Conservation (phyloP, 2,888 invertebrate species). For the Limnephilus auricula region DNA sequence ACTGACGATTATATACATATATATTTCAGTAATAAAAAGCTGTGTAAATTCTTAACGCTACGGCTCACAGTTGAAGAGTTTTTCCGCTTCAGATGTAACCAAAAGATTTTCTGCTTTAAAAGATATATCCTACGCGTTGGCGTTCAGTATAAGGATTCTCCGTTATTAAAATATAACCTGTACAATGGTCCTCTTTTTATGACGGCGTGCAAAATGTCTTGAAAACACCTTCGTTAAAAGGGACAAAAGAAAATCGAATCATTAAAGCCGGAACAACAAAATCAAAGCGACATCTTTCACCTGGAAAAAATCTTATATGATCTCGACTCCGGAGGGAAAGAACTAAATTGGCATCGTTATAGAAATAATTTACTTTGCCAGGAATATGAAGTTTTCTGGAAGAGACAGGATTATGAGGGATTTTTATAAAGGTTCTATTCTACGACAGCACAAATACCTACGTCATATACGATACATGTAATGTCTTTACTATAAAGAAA, state of each 20-base stretch:
- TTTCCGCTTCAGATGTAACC: background rate
- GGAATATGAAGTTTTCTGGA: slow-evolving; percentile 2
- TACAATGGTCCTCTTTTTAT: slow-evolving; percentile 6
- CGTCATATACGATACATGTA: background rate
- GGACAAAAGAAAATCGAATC: slow-evolving; percentile 2
- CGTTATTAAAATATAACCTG: background rate
- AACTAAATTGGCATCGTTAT: slow-evolving; percentile 65
- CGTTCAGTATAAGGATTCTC: background rate
- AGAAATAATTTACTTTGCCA: slow-evolving; percentile 35
- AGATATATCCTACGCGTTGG: background rate
- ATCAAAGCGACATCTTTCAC: slow-evolving; percentile 64
- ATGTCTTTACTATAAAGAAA: background rate
- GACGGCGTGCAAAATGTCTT: background rate
- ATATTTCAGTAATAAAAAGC: background rate
- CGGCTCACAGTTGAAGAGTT: background rate
- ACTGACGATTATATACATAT: too few relatives aligned
- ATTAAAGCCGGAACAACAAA: slow-evolving; percentile 38
- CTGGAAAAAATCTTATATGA: slow-evolving; percentile 48
- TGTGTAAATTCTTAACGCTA: background rate
- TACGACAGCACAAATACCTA: background rate
- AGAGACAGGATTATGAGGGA: background rate
- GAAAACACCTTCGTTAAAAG: background rate
- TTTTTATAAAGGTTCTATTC: background rate
- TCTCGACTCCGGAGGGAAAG: slow-evolving; percentile 27
- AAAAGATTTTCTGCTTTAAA: background rate